Base-by-base conservation (phyloP, 2,888 invertebrate species). In the Steinernema scapterisci region DNA sequence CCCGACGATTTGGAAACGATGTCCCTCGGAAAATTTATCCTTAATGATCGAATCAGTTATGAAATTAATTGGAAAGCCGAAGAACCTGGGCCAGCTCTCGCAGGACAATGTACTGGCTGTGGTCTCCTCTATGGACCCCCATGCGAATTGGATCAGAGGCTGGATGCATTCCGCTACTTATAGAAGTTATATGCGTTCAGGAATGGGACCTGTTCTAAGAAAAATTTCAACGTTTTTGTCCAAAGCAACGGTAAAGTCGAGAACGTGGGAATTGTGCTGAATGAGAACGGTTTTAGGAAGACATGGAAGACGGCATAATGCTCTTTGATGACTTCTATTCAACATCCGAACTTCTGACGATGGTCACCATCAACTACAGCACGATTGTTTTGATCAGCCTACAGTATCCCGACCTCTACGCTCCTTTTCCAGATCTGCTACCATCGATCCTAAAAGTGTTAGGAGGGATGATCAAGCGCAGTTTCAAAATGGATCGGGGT, bases 1-100 rank as follows among this genome's bases (percentile, higher is more conserved):
- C 31, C 63, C 63, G 31, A 63, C 63, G 16, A 16, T 63, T 27
- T 63, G 63, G 63, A 63, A 63, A 38, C 21, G 63, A 63, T 63
- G 31, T 31, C 63, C 63, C 1, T 31, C 63, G 27, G 27, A 63
- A 31, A 21, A 63, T 25, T 16, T n/a, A 6, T 21, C 63, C 9
- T 6, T 31, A 2, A 63, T 63, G 63, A 63, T 63, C 38, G 63
- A 63, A 11, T 27, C 63, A 6, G 25, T 27, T 13, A 63, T 63
- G 63, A 63, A 31, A 38, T n/a, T 27, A 1, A 21, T 63, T 1
- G 31, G 31, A 27, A 27, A 25, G 11, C 6, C 38, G 27, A 38
- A 5, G 38, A 27, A 63, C 31, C 19, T 63, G 31, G 31, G 63
- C 38, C 11, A 16, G 7, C 38, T 63, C 11, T 31, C 31, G 31